A percentile compares a stretch with the other conserved stretches of the same genome.
Conservation (phyloP, 1,140 invertebrate genomes). For the Frieseomelitta varia region DNA sequence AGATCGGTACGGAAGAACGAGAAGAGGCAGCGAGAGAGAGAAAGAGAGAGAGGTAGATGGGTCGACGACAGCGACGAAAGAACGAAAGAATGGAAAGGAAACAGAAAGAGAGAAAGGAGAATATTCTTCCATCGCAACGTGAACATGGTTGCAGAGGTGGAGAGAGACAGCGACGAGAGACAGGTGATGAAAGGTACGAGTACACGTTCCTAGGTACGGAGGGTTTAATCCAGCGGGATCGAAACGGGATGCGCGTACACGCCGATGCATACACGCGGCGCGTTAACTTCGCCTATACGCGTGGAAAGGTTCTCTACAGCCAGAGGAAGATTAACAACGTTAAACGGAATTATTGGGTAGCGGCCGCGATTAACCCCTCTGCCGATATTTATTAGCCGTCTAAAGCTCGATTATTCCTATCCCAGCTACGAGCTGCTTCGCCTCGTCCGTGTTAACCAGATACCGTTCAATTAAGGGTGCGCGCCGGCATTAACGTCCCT, state of each 20-base stretch:
- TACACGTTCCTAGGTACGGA: not conserved
- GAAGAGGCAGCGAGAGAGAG: not conserved
- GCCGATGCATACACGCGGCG: conserved; percentile 8
- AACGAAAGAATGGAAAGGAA: too few relatives aligned
- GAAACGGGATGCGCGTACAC: not conserved
- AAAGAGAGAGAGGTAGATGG: not conserved
- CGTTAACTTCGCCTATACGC: not conserved
- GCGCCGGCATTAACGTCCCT: not conserved
- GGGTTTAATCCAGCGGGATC: not conserved
- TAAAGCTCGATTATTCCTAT: conserved; percentile 62
- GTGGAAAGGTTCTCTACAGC: not conserved
- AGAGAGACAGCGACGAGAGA: not conserved
- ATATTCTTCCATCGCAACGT: too few relatives aligned
- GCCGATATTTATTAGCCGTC: conserved; percentile 69
- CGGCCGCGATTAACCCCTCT: conserved; percentile 55
- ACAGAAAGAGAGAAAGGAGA: not conserved
- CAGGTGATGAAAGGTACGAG: not conserved
- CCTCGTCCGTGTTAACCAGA: conserved; percentile 44
- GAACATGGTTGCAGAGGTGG: not conserved
- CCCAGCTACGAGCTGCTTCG: conserved; percentile 15
- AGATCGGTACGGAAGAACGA: not conserved
- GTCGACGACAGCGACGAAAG: too few relatives aligned
- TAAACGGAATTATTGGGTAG: conserved; percentile 70
- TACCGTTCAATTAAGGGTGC: conserved; percentile 50
- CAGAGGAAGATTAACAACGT: conserved; percentile 62